A percentile compares a stretch with the other conserved stretches of the same genome.
Evolutionary conservation across 2,113 vertebrate species (phyloP).

Genomic region (Nesogale talazaci): DNA sequence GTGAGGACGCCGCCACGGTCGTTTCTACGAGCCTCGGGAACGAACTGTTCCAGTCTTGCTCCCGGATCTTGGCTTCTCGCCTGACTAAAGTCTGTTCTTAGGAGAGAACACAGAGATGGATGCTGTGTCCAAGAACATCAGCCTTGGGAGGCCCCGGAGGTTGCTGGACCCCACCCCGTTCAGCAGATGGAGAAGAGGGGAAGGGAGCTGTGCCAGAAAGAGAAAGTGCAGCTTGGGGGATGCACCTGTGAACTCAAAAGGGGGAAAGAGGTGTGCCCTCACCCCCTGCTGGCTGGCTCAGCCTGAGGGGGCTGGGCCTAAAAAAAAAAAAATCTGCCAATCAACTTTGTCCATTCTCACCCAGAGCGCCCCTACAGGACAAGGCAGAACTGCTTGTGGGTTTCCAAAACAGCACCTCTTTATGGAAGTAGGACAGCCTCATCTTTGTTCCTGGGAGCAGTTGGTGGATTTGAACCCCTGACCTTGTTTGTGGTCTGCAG

Average conservation of each 20-base stretch:
- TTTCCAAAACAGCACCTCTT: too few relatives aligned
- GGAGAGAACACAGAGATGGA: not conserved
- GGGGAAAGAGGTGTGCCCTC: not conserved
- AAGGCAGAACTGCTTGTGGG: too few relatives aligned
- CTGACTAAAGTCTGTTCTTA: not conserved
- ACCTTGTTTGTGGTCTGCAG: too few relatives aligned
- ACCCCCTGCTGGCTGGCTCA: not conserved
- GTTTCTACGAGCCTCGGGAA: not conserved
- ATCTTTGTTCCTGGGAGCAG: too few relatives aligned
- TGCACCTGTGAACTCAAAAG: not conserved
- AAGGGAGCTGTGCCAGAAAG: not conserved
- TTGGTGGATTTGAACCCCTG: too few relatives aligned
- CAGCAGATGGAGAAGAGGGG: not conserved
- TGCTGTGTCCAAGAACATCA: not conserved
- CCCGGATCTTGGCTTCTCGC: not conserved
- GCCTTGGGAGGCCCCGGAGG: not conserved
- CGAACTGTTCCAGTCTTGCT: slow-evolving; percentile 37
- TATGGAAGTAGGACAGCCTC: too few relatives aligned
- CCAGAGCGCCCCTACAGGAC: too few relatives aligned
- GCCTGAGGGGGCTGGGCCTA: not conserved
- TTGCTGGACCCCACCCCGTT: not conserved
- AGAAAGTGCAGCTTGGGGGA: not conserved
- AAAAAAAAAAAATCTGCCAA: too few relatives aligned
- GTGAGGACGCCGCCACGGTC: not conserved
- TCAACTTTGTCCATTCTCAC: too few relatives aligned